Conservation (phyloP, 2,888 invertebrate genomes). For the Lepas anatifera region DNA sequence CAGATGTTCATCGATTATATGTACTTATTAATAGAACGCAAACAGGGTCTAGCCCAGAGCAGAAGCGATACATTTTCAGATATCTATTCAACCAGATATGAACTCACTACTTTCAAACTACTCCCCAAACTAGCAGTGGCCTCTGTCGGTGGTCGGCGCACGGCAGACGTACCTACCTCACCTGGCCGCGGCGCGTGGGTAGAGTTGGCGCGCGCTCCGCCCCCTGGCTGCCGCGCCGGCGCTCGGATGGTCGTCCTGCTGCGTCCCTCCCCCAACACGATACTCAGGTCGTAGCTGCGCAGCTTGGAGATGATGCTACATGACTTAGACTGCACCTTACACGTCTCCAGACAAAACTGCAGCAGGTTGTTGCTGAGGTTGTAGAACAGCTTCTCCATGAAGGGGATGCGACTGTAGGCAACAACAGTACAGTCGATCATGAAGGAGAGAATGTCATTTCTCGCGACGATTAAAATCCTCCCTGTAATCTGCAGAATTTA, state of each 20-base stretch:
- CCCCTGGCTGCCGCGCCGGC: background rate
- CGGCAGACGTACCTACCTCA: background rate
- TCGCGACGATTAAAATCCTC: no score
- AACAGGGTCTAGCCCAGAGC: no score
- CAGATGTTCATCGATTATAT: no score
- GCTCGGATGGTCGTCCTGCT: background rate
- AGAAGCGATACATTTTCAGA: no score
- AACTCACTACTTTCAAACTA: no score
- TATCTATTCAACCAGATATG: no score
- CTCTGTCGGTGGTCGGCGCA: no score
- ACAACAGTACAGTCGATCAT: no score
- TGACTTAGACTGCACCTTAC: constrained; percentile 4
- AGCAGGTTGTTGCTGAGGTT: constrained; percentile 6
- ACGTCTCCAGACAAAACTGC: constrained; percentile 8
- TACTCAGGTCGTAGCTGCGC: background rate
- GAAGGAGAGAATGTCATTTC: no score
- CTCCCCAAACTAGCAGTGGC: no score
- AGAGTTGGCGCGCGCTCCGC: background rate
- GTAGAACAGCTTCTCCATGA: constrained; percentile 9
- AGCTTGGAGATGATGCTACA: background rate
- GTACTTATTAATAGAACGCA: no score
- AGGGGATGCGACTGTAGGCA: background rate
- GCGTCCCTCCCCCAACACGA: background rate
- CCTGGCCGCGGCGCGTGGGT: background rate
- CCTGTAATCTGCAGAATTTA: no score